Evolutionary conservation across 2,797 vertebrate genomes (phyloP), one percentile per base, ranked within the genome.

Genomic region (Leptatherina wallacei): DNA sequence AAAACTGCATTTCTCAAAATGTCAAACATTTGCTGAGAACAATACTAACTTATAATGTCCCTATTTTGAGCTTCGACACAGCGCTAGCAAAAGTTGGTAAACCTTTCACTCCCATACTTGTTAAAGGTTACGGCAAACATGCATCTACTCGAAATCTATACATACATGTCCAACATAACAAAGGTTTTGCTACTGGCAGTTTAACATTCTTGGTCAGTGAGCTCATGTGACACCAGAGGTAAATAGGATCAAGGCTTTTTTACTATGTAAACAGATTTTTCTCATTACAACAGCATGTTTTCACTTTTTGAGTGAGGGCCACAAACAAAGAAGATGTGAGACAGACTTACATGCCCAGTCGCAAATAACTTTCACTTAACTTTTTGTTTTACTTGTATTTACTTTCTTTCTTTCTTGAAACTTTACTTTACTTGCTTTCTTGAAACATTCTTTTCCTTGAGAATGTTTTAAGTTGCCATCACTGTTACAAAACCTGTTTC

Each of bases 221-320:
- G 73, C 72, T 79, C 9, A 82, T 82, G 58, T 70, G 68, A 71
- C 68, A 60, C 62, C 0, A 1, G 54, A 57, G 40, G 49, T 69
- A 24, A 70, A 51, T 61, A 7, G 30, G 54, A 61, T 63, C 44
- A 70, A 69, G 65, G 81, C 71, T 78, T 88, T 59, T 87, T 87
- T 83, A 38, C 71, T 68, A 52, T 79, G 71, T 75, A 85, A 83
- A 83, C 76, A 83, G 40, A 75, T 40, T 61, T 42, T 72, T 58
- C 6, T 72, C 52, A 80, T 77, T 64, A 76, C 59, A 59, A 20
- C 65, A 63, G 30, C 20, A 56, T 69, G 65, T 60, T 75, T 72
- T 52, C 29, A 49, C 52, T 71, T 65, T 80, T 81, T 83, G 76
- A 77, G 47, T 18, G 52, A 55, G 54, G 0, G 2, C 29, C 61